Evolutionary conservation across 2,113 vertebrate species (phyloP).

Genomic region (Apodemus sylvaticus): DNA sequence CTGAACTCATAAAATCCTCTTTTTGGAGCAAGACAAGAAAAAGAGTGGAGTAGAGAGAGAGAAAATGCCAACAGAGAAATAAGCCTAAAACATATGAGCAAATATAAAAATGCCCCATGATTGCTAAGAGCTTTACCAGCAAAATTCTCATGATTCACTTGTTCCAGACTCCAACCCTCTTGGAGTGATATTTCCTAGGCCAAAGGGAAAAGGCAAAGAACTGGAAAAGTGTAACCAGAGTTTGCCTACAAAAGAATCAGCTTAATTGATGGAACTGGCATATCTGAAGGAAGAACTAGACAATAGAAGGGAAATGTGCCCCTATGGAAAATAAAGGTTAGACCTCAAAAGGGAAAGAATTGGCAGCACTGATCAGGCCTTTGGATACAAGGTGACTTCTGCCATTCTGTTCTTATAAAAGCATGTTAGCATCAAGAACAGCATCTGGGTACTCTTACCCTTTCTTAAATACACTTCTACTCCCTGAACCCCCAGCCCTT

Average conservation of each 20-base stretch:
- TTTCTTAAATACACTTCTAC: not conserved
- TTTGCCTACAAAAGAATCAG: constrained; percentile 31
- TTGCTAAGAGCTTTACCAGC: not conserved
- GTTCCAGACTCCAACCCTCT: not conserved
- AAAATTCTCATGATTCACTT: not conserved
- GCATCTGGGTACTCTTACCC: not conserved
- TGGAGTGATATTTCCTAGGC: not conserved
- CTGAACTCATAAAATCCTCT: not conserved
- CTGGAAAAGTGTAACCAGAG: not conserved
- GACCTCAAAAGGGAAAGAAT: not conserved
- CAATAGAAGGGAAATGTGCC: not conserved
- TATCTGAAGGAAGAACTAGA: constrained; percentile 3
- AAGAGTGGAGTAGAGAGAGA: too few species aligned
- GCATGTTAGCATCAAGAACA: not conserved
- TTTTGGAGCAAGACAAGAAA: too few species aligned
- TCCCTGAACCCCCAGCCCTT: too few species aligned
- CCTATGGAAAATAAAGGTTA: not conserved
- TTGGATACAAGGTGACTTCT: not conserved
- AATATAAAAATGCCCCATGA: not conserved
- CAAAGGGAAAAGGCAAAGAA: constrained; percentile 7
- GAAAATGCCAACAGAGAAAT: too few species aligned
- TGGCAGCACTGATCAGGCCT: not conserved
- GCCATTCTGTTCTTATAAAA: not conserved
- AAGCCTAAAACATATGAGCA: not conserved
- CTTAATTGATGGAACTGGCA: constrained; percentile 29